Evolutionary conservation across 2,113 vertebrate species (phyloP), one percentile per base, ranked within the genome.

Genomic region (Urocitellus parryii): DNA sequence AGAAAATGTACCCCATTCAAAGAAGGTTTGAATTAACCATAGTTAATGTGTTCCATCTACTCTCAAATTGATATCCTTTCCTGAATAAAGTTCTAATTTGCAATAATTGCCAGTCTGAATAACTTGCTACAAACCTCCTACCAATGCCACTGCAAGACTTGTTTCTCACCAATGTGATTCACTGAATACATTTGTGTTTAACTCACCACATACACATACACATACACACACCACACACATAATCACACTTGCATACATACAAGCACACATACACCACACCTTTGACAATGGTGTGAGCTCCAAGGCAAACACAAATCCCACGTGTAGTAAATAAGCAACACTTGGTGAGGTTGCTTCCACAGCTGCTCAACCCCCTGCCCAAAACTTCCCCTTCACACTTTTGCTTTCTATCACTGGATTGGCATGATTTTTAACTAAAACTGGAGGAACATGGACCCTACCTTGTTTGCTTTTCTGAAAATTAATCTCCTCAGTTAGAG

Each of bases 341-440:
- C 88, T 90, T 17, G 27, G 12, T 32, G 29, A 25, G 82, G 92
- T 83, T 96, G 93, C 97, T 58, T 39, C 94, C 53, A 88, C 67
- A 92, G 65, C 95, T 97, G 93, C 97, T 97, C 45, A 95, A 93
- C 96, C 98, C 98, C 97, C 98, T 98, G 97, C 87, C 97, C 95
- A 93, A 95, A 90, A 48, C 1, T 98, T 98, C 91, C 80, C 97
- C 81, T 97, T 97, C 90, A 96, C 29, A 86, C 88, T 92, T 90
- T 90, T 65, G 95, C 97, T 97, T 96, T 96, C 97, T 95, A 81
- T 90, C 70, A 39, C 32, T 72, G 83, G 93, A 96, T 94, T 18
- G 89, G 53, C 89, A 97, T 96, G 90, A 78, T 91, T 93, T 81
- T 61, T 65, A 97, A 98, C 96, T 97, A 77, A 98, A 98, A 91